Evolutionary conservation across 2,113 vertebrate genomes (phyloP), one percentile per base, ranked within the genome.

Genomic region (Gnathonemus longibarbis): DNA sequence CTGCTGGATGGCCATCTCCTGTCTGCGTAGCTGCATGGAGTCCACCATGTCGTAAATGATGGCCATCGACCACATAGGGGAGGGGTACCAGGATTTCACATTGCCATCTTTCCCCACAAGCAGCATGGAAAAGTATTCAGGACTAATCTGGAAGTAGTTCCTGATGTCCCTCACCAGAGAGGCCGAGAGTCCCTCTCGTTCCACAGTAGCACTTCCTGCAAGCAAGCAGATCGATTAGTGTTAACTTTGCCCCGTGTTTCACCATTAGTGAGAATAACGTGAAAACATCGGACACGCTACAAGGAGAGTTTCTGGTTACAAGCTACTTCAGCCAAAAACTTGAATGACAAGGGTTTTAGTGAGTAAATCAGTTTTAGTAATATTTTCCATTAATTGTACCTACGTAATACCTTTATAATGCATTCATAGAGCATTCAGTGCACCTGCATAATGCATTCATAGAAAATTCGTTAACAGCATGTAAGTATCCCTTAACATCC

Each of bases 21-120:
- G 97, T 46, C 97, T 95, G 90, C 97, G 96, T 39, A 98, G 96
- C 93, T 98, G 97, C 97, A 98, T 98, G 4, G 97, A 97, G 91
- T 98, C 97, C 13, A 98, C 97, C 93, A 98, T 95, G 90, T 98
- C 97, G 0, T 97, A 98, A 62, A 98, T 96, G 6, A 96, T 97
- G 0, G 96, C 96, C 97, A 98, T 97, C n/a, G 97, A 97, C 97
- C 97, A 97, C 97, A 97, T 97, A 2, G 97, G 97, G 19, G 97
- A 97, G 87, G 97, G 97, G 91, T 97, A 98, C 97, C 97, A 98
- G 88, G 97, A 97, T 92, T 98, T 98, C 84, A 98, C 97, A 0
- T 98, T 98, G 88, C 97, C 97, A 4, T 98, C 97, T 94, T 98
- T 98, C 85, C 97, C 97, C 93, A 98, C 97, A 9, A 98, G 95